Percentiles rank a stretch among this genome's conserved stretches.
These are phyloP conservation scores for Anser brachyrhynchus DNA, from an alignment of 2,113 vertebrate genomes.

Conservation along the genomic window DNA sequence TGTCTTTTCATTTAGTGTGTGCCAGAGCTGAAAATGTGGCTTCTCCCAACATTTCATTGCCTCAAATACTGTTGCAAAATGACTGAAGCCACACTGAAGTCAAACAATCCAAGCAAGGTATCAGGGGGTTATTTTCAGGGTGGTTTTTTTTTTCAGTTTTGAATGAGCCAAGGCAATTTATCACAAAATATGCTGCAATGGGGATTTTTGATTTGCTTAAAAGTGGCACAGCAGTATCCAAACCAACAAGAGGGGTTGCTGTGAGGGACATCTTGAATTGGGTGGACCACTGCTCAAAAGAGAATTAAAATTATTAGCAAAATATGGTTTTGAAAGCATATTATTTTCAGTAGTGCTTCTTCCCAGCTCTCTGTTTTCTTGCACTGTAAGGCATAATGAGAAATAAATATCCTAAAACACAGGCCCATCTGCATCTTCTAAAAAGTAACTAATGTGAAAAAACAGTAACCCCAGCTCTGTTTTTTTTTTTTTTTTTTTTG, in stretches of 20 bases:
- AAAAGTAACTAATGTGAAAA: constrained; percentile 41
- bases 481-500: background rate
- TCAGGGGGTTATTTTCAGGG: background rate
- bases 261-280: background rate
- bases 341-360: background rate
- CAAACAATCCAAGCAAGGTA: background rate
- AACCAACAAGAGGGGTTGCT: background rate
- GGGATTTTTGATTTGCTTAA: background rate
- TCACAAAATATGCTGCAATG: background rate
- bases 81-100: background rate
- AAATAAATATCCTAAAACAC: constrained; percentile 46
- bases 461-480: constrained; percentile 38
- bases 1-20: background rate
- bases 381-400: background rate
- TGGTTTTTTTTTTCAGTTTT: background rate
- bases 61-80: background rate
- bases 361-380: constrained; percentile 39
- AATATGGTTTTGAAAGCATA: background rate
- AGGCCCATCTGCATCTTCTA: constrained; percentile 38
- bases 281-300: background rate
- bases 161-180: background rate
- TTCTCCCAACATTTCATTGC: background rate
- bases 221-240: background rate
- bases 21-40: background rate
- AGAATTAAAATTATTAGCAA: background rate